phyloP scores from a whole-genome alignment of 2,888 invertebrate species.

The Tipula vernalis region DNA sequence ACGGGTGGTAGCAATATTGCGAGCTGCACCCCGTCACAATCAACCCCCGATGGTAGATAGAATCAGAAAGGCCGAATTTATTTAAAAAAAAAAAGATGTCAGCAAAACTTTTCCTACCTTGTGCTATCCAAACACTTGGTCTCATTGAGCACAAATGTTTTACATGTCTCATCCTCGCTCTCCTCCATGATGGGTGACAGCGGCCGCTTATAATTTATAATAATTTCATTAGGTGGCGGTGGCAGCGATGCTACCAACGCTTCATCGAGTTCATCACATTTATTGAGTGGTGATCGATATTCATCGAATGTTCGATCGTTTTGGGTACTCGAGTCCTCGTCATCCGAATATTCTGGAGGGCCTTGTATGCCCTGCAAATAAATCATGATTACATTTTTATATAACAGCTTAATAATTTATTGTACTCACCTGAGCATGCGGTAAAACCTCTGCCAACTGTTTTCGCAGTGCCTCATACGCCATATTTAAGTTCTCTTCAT shows the following conservation, averaged over 20 bases:
- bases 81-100: not conserved
- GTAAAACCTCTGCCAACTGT: constrained; percentile 20
- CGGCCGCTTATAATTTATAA: constrained; percentile 21
- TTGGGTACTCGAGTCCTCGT: constrained; percentile 16
- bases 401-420: not conserved
- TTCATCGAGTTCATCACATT: constrained; percentile 14
- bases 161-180: constrained; percentile 22
- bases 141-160: constrained; percentile 21
- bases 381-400: not conserved
- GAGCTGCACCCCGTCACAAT: not conserved
- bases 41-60: not conserved
- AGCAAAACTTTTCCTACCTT: constrained; percentile 15
- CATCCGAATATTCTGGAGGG: constrained; percentile 19
- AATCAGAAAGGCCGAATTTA: not conserved
- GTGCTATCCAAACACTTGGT: constrained; percentile 21
- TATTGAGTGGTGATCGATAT: constrained; percentile 18
- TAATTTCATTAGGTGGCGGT: constrained; percentile 18
- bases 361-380: constrained; percentile 15
- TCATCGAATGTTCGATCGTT: constrained; percentile 17
- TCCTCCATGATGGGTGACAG: constrained; percentile 22
- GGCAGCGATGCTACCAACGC: constrained; percentile 5
- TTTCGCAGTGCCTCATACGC: constrained; percentile 20
- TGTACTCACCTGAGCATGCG: constrained; percentile 16
- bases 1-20: not conserved
- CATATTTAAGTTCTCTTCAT: constrained; percentile 18